Evolutionary conservation across 2,113 vertebrate species (phyloP).

Genomic region (Periophthalmus modestus): DNA sequence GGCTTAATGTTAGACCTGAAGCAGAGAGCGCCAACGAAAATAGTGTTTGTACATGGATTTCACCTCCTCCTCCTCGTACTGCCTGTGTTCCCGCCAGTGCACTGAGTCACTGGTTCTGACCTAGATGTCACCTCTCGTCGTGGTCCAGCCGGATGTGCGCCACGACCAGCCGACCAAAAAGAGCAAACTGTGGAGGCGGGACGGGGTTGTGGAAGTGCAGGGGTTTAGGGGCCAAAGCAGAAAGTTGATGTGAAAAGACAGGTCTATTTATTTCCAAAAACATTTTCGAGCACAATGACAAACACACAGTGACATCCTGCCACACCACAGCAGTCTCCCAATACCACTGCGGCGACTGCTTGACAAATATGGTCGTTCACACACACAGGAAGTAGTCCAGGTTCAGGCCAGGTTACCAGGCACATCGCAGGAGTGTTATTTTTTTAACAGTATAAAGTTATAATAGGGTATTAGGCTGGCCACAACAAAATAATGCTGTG

Average conservation of each 20-base stretch:
- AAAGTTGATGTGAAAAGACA: conserved; percentile 63
- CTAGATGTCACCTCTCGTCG: conserved; percentile 53
- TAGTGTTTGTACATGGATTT: conserved; percentile 18
- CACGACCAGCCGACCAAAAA: conserved; percentile 47
- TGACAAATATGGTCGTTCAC: conserved; percentile 38
- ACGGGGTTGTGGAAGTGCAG: neutral
- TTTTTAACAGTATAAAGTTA: conserved; percentile 13
- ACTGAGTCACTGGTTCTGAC: conserved; percentile 64
- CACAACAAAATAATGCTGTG: neutral
- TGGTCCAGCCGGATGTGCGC: conserved; percentile 31
- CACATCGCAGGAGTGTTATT: conserved; percentile 4
- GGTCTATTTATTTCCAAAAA: conserved; percentile 63
- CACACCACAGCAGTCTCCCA: conserved; percentile 28
- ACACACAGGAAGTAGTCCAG: conserved; percentile 26
- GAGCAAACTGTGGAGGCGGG: conserved; percentile 17
- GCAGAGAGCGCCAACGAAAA: neutral
- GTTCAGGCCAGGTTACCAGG: neutral
- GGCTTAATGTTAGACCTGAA: conserved; percentile 9
- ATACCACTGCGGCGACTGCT: conserved; percentile 20
- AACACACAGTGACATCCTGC: conserved; percentile 60
- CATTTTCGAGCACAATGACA: conserved; percentile 46
- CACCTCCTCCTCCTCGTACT: conserved; percentile 42
- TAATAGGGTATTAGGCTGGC: neutral
- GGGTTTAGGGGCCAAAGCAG: conserved; percentile 28
- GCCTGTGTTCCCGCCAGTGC: conserved; percentile 44